phyloP scores from a whole-genome alignment of 2,797 vertebrate species.

The Chrysocyon brachyurus region DNA sequence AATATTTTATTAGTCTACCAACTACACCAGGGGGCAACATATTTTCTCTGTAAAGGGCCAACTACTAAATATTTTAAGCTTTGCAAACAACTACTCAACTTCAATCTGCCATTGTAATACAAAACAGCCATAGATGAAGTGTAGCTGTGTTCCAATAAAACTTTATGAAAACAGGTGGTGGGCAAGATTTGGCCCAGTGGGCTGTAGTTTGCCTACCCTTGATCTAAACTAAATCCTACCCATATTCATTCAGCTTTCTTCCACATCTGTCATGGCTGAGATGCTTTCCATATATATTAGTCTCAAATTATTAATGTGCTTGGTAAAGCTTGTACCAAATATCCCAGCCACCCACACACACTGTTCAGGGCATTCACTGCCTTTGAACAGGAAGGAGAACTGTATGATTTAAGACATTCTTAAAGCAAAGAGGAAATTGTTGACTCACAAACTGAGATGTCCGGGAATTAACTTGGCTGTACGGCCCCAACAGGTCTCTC shows the following conservation, averaged over 20 bases:
- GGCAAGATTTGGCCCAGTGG: not conserved
- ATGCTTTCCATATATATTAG: not conserved
- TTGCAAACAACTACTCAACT: conserved; percentile 5
- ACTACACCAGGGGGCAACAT: not conserved
- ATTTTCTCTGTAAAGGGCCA: not conserved
- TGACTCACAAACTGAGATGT: not conserved
- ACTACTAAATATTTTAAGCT: not conserved
- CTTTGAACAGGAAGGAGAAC: not conserved
- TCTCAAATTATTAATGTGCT: not conserved
- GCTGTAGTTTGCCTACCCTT: not conserved
- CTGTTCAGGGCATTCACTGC: not conserved
- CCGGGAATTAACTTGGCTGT: not conserved
- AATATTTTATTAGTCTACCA: not conserved
- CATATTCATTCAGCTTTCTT: not conserved
- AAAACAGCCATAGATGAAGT: not conserved
- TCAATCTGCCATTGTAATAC: not conserved
- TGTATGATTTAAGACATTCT: not conserved
- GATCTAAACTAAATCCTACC: not conserved
- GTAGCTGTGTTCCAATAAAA: not conserved
- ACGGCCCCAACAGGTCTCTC: not conserved
- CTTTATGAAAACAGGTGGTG: not conserved
- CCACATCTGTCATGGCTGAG: not conserved
- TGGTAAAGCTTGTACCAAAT: not conserved
- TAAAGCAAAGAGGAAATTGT: conserved; percentile 35
- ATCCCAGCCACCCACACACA: not conserved